Base-by-base conservation (phyloP, 92 coral and sea anemone species). In the Isaurus tuberculatus region DNA sequence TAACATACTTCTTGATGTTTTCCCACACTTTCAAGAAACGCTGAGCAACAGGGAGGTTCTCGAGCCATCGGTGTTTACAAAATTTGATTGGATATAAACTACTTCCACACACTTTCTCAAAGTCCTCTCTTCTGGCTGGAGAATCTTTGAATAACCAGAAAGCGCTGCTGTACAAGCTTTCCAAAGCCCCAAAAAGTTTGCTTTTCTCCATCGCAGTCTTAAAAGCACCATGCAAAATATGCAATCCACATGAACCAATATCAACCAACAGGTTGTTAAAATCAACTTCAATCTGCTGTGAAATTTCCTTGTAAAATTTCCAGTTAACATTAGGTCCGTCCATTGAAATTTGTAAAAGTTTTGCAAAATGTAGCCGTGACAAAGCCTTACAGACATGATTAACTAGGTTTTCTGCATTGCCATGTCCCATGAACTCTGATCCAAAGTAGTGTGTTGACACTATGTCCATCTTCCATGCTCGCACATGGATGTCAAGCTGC, bases 61-160 rank as follows among this genome's bases (percentile, higher is more conserved):
- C 73, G 36, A 80, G 73, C 84, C 73, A 80, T 80, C 84, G 72
- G 71, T 80, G 84, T 69, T 80, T 58, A 69, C 73, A 80, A 63
- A 64, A 80, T 63, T 80, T 17, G 69, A 80, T 61, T 80, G 84
- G 61, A 43, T 58, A 80, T 13, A 67, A 80, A 25, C 49, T 80
- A 70, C 84, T 63, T 67, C 57, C 84, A 80, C 60, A 37, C 26
- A 37, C 73, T 37, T 80, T 80, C 73, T 64, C 72, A 80, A 80
- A 65, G 72, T 80, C 84, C 63, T 80, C 84, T 80, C 84, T 80
- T 58, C 84, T 80, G 63, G 84, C 51, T 80, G 84, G 84, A 80
- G 84, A 80, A 63, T 80, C 83, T 80, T 80, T 80, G 66, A 80
- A 80, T 25, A 80, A 70, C 84, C 84, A 80, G 84, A 63, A 80